Conservation (phyloP, 2,888 invertebrate genomes). For the Diplolepis rosae region DNA sequence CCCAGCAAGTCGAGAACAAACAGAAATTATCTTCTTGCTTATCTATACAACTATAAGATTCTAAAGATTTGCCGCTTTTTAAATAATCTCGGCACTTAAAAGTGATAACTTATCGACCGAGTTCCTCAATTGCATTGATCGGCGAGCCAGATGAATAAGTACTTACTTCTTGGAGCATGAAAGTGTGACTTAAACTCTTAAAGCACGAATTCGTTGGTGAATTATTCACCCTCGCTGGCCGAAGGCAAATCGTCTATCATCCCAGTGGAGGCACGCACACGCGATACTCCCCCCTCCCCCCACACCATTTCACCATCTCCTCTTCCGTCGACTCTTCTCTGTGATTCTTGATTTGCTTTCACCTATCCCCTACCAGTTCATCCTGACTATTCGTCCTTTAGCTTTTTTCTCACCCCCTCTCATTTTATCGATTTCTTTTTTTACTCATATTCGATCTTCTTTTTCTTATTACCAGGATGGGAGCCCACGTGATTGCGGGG, state of each 20-base stretch:
- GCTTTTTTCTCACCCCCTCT: neutral
- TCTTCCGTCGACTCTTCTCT: neutral
- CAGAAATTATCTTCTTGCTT: conserved; percentile 11
- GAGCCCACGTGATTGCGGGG: conserved; percentile 39
- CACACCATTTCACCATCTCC: neutral
- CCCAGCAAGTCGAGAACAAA: neutral
- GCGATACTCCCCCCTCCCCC: conserved; percentile 9
- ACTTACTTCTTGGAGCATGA: conserved; percentile 31
- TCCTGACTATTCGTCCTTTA: neutral
- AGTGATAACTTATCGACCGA: conserved; percentile 22
- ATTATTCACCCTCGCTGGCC: conserved; percentile 38
- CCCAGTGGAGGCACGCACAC: conserved; percentile 39
- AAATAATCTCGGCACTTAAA: conserved; percentile 18
- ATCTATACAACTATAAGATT: conserved; percentile 22
- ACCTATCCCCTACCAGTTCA: neutral
- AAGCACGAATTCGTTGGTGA: conserved; percentile 34
- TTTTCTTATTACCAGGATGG: conserved; percentile 31
- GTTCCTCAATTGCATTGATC: conserved; percentile 21
- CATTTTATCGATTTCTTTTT: neutral
- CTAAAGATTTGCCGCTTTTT: conserved; percentile 6
- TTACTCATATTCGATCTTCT: conserved; percentile 9
- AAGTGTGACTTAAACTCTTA: conserved; percentile 37
- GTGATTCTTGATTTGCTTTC: conserved; percentile 29
- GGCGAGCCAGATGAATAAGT: conserved; percentile 26
- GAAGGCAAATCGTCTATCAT: conserved; percentile 43